These are phyloP conservation scores for Dasyurus viverrinus DNA, from an alignment of 2,113 vertebrate species.

Conservation along the genomic window DNA sequence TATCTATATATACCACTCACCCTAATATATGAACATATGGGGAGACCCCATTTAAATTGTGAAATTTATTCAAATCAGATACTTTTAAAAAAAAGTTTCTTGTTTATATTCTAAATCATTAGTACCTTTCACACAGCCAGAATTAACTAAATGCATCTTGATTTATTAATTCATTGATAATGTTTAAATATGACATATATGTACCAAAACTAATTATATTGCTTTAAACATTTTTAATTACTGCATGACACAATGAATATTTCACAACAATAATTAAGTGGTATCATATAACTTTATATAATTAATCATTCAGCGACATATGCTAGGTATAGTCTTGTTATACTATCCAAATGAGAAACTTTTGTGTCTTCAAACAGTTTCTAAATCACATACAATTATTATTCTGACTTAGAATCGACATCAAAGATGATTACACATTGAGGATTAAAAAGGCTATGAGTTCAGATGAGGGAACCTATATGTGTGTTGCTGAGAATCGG, in stretches of 20 bases:
- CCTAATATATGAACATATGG: not conserved
- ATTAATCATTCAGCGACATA: slow-evolving; percentile 74
- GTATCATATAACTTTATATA: slow-evolving; percentile 77
- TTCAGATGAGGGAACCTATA: slow-evolving; percentile 93
- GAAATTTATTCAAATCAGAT: slow-evolving; percentile 61
- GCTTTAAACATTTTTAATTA: slow-evolving; percentile 77
- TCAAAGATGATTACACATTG: slow-evolving; percentile 96
- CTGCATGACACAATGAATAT: slow-evolving; percentile 76
- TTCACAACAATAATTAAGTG: slow-evolving; percentile 75
- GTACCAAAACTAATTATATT: slow-evolving; percentile 74
- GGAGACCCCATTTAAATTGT: slow-evolving; percentile 6
- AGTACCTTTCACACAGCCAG: not conserved
- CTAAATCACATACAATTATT: slow-evolving; percentile 16
- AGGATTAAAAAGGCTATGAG: slow-evolving; percentile 93
- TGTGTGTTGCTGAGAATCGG: slow-evolving; percentile 95
- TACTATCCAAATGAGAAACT: slow-evolving; percentile 56
- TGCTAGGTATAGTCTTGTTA: slow-evolving; percentile 50
- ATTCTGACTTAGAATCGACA: slow-evolving; percentile 91
- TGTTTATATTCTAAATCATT: not conserved
- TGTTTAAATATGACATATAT: not conserved
- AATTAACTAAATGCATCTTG: not conserved
- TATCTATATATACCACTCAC: not conserved
- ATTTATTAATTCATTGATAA: not conserved
- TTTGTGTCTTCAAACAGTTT: not conserved
- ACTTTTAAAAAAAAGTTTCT: not conserved